Evolutionary conservation across 2,888 invertebrate species (phyloP).

Genomic region (Diplolepis rosae): DNA sequence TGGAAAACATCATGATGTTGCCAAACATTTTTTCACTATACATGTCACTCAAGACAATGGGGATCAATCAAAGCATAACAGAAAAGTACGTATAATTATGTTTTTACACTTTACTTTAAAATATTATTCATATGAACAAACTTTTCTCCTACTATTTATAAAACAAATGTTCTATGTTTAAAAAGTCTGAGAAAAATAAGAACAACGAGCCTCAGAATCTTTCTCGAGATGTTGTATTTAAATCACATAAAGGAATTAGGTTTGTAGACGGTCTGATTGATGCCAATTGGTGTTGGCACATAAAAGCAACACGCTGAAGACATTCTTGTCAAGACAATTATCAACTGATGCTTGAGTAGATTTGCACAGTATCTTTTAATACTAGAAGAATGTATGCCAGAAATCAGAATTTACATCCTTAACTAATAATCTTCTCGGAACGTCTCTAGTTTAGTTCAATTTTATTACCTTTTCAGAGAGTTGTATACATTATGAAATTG

Average conservation of each 20-base stretch:
- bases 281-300: conserved; percentile 56
- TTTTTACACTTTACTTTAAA: too few species aligned
- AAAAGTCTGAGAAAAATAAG: background rate
- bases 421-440: too few species aligned
- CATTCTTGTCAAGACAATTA: conserved; percentile 19
- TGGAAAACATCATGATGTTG: conserved; percentile 75
- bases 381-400: background rate
- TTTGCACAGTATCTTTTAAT: conserved; percentile 7
- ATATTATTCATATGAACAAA: background rate
- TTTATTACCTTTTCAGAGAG: too few species aligned
- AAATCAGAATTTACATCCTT: too few species aligned
- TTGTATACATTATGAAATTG: too few species aligned
- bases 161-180: background rate
- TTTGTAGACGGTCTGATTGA: conserved; percentile 57
- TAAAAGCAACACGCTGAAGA: background rate
- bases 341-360: background rate
- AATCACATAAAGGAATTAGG: conserved; percentile 60
- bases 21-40: conserved; percentile 78
- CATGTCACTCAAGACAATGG: conserved; percentile 75
- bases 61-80: conserved; percentile 61
- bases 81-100: conserved; percentile 57
- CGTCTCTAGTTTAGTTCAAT: too few species aligned
- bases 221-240: conserved; percentile 47
- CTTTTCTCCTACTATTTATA: background rate
- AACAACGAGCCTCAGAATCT: background rate